Base-by-base conservation (phyloP, 2,113 vertebrate genomes). In the Ammodytes dubius region DNA sequence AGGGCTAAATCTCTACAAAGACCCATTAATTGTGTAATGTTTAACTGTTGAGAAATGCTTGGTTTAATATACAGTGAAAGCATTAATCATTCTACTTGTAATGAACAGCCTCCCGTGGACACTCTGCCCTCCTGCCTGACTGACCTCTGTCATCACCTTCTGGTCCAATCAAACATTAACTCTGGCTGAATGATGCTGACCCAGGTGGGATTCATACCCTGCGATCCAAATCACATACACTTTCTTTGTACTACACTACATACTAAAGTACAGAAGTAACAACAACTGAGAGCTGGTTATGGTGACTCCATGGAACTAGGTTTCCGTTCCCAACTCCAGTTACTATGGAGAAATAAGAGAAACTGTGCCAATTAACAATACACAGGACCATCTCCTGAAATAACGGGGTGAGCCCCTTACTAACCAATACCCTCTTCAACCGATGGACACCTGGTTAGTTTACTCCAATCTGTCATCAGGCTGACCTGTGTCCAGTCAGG, bases 131-230 rank as follows among this genome's bases (percentile, higher is more conserved):
- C n/a, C 12, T 65, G 37, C 60, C 69, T 46, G 79, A 84, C 49
- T 50, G 84, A 87, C 84, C 87, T 86, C 78, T 63, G 54, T 59
- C 52, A 69, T 60, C 83, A 79, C 75, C 88, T 27, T 81, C 52
- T 37, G 76, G 52, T 75, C 63, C 64, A 87, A 78, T 87, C 74
- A 91, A 91, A 92, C 85, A 92, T 89, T 87, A 93, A 92, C 85
- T 61, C 54, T 63, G 60, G 56, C 54, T 73, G 53, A 70, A 87
- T 74, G 77, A 78, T 49, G 64, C 64, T 52, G 72, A 61, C 8
- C 39, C 63, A 69, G 59, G 54, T 45, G 63, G 65, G 66, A 75
- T 84, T 66, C 75, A 70, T 54, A 47, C 40, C 52, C 56, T 75
- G 60, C 52, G 47, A 64, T 58, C 70, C 56, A 19, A 45, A 27